Conservation (phyloP, 2,888 invertebrate genomes). For the Mimas tiliae region DNA sequence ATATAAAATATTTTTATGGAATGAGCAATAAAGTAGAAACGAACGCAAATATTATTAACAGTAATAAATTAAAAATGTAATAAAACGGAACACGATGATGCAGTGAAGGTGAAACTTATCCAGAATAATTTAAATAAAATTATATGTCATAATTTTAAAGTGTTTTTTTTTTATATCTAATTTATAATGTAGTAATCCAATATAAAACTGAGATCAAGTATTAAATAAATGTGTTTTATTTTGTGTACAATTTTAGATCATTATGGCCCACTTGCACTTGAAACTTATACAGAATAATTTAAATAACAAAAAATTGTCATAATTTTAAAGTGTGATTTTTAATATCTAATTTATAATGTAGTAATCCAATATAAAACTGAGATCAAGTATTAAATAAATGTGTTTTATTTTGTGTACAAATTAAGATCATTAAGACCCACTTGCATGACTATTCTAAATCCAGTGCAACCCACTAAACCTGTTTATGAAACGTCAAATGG, state of each 20-base stretch:
- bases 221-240: background rate
- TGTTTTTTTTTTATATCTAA: background rate
- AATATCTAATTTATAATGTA: background rate
- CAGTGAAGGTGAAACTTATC: constrained; percentile 13
- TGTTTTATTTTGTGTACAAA: no score
- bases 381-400: background rate
- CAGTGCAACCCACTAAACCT: no score
- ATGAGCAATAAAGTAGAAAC: constrained; percentile 1
- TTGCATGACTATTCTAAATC: no score
- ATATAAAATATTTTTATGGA: background rate
- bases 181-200: constrained; percentile 5
- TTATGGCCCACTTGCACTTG: no score
- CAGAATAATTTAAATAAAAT: constrained; percentile 11
- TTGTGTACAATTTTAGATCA: no score
- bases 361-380: constrained; percentile 6
- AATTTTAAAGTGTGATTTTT: background rate
- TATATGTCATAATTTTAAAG: constrained; percentile 3
- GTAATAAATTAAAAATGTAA: constrained; percentile 23
- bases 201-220: background rate
- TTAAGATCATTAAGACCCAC: no score
- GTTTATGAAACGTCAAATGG: no score
- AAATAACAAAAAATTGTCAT: background rate
- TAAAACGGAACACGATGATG: constrained; percentile 23
- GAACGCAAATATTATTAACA: constrained; percentile 7
- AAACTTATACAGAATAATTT: constrained; percentile 22